Percentiles rank a stretch among this genome's conserved stretches.
Evolutionary conservation across 2,113 vertebrate genomes (phyloP).

Genomic region (Archilochus colubris): DNA sequence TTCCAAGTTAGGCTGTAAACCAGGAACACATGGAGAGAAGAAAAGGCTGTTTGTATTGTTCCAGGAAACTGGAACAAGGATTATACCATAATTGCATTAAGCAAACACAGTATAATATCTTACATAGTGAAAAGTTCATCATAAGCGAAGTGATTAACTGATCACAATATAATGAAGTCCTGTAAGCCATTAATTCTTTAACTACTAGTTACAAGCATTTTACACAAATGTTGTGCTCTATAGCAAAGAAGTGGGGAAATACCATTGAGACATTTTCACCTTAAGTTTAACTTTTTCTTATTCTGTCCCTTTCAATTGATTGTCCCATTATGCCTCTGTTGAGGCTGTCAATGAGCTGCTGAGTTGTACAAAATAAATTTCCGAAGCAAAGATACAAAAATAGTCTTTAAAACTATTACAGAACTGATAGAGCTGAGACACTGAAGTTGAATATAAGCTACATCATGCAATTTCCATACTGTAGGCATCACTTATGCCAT

Average conservation of each 20-base stretch:
- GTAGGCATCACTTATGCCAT: not conserved
- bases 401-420: not conserved
- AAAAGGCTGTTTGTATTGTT: constrained; percentile 29
- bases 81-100: constrained; percentile 5
- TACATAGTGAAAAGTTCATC: constrained; percentile 1
- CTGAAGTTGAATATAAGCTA: not conserved
- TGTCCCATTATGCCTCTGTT: not conserved
- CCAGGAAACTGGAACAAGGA: constrained; percentile 32
- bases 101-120: constrained; percentile 32
- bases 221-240: not conserved
- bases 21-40: constrained; percentile 46
- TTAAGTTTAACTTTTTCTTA: not conserved
- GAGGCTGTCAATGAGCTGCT: not conserved
- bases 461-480: not conserved
- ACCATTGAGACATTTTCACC: not conserved
- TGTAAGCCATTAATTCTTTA: not conserved
- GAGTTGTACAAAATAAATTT: not conserved
- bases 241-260: not conserved
- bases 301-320: not conserved
- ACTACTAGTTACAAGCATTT: not conserved
- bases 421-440: not conserved
- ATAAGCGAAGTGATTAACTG: not conserved
- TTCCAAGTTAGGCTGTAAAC: constrained; percentile 48
- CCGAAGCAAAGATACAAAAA: not conserved
- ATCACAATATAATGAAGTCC: not conserved